Base-by-base conservation (phyloP, 2,113 vertebrate species). In the Equus przewalskii region DNA sequence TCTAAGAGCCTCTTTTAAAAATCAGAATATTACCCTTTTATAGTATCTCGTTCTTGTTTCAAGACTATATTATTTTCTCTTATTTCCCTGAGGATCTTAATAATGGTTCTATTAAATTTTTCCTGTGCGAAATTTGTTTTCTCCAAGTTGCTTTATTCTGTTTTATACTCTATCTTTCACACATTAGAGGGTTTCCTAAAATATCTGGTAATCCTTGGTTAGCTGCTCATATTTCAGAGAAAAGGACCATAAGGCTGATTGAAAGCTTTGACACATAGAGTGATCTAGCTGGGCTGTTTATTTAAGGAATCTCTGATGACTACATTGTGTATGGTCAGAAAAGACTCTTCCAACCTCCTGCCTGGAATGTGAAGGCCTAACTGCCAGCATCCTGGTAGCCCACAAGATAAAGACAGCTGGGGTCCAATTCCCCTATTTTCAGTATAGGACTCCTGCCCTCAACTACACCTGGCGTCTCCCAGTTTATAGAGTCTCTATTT, bases 151-250 rank as follows among this genome's bases (percentile, higher is more conserved):
- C 51, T 93, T 88, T 93, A 67, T 41, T 81, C 60, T 75, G 21
- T 81, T 87, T 92, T 83, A 92, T 89, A 69, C 41, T 58, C 49
- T 65, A 60, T 41, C 41, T 83, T 96, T 89, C 60, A 60, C 51
- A 93, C 5, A 28, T 56, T 67, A 81, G 9, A 56, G n/a, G 30
- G 22, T 33, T 85, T 96, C 56, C 33, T 91, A 69, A 96, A 81
- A 81, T 91, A 96, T 67, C 81, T 86, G 81, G 41, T 75, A 67
- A 94, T 85, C 44, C 41, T 96, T 80, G 30, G 56, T 81, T 75
- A 90, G 49, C 24, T 81, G 58, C 36, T 94, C 36, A 94, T 67
- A 73, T 49, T 86, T 75, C 75, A 49, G 19, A 78, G 46, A 76
- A 89, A 9, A 46, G 10, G 49, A 33, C 73, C 60, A 65, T 91